Conservation (phyloP, 2,888 invertebrate genomes). For the Tryphoninae sp. region DNA sequence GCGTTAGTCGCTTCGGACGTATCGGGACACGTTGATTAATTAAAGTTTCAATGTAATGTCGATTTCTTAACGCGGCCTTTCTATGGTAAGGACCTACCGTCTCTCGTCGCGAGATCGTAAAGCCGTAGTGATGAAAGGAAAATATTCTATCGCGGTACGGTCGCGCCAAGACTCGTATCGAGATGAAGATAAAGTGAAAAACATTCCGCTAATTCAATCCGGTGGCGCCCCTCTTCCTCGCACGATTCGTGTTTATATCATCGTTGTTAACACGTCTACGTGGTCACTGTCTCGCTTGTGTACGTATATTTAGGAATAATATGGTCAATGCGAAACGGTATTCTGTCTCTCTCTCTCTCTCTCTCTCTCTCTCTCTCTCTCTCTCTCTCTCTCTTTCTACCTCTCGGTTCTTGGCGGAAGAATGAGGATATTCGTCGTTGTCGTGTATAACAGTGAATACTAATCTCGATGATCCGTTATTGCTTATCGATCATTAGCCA, state of each 20-base stretch:
- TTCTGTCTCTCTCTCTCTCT: constrained; percentile 16
- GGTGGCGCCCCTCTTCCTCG: constrained; percentile 14
- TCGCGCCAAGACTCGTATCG: background rate
- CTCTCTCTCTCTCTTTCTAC: background rate
- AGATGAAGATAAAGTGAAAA: constrained; percentile 59
- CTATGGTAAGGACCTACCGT: constrained; percentile 28
- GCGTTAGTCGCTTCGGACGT: background rate
- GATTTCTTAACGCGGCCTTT: constrained; percentile 51
- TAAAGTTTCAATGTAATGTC: constrained; percentile 76
- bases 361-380: background rate
- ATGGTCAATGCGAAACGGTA: constrained; percentile 52
- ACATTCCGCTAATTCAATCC: constrained; percentile 59
- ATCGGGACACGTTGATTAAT: constrained; percentile 71
- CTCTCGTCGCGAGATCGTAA: constrained; percentile 11
- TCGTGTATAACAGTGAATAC: constrained; percentile 50
- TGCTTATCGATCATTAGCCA: constrained; percentile 62
- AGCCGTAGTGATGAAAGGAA: constrained; percentile 52
- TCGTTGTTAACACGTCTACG: constrained; percentile 1
- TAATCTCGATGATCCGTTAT: constrained; percentile 63
- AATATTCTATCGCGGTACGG: constrained; percentile 33
- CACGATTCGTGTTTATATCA: constrained; percentile 39
- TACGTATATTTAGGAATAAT: background rate
- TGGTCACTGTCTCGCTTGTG: background rate
- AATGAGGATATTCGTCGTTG: constrained; percentile 30
- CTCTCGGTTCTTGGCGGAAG: background rate